Base-by-base conservation (phyloP, 2,113 vertebrate species). In the Pleuronectes platessa region DNA sequence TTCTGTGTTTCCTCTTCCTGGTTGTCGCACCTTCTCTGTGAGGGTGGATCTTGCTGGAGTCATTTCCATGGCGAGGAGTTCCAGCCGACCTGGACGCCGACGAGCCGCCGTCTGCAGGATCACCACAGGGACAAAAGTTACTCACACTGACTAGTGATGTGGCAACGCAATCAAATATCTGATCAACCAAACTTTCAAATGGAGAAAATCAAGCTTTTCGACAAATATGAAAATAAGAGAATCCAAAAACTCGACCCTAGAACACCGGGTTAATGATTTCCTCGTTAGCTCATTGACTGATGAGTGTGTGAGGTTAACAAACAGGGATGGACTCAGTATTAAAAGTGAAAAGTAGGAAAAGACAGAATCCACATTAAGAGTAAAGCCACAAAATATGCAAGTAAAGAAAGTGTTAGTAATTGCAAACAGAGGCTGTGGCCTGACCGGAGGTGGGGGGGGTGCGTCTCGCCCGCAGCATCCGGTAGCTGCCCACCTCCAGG, bases 401-500 rank as follows among this genome's bases (percentile, higher is more conserved):
- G 27, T 31, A 6, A 31, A 20, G 26, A 35, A 9, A 56, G 54
- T 24, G 13, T 31, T 31, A 31, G 31, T 31, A 7, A 31, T 31
- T 31, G 21, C 8, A 55, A 21, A 54, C n/a, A 23, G 12, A 21
- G 68, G 2, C 5, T 23, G 64, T 37, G 62, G 27, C 71, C 73
- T 89, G 82, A 97, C 98, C 98, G 92, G 97, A 96, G 93, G 86
- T 96, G 76, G 97, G 96, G 0, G 97, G 94, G 2, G 96, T 96
- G 81, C 98, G 96, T 49, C 97, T 94, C 18, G 97, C 97, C 81
- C 98, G 96, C 67, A 98, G 91, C 91, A 97, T 97, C 0, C 97
- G 97, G 93, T 98, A 98, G 92, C 97, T 99, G 92, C 97, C 97
- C 90, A 99, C 97, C 93, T 99, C 98, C 40, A 99, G 93, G 56